These are phyloP conservation scores for Plecotus auritus DNA, from an alignment of 2,113 vertebrate species.

Conservation along the genomic window DNA sequence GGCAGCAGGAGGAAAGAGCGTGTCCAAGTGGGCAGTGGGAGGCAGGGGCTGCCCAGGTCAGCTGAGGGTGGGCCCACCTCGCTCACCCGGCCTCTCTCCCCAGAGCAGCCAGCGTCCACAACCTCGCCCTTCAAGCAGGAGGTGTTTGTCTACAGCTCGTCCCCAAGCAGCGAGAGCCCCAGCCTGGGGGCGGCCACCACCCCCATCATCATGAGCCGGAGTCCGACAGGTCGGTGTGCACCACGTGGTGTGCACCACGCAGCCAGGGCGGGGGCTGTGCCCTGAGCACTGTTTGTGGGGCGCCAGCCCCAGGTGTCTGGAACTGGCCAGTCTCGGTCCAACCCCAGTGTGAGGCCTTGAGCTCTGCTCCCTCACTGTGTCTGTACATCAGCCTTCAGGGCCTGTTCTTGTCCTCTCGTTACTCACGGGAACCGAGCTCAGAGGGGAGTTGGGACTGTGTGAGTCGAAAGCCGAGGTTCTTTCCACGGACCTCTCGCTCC, in stretches of 20 bases:
- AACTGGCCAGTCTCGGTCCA: accelerated
- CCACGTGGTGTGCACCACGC: accelerated
- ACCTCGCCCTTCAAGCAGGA: slow-evolving; percentile 86
- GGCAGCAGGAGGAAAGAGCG: not conserved
- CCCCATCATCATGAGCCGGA: slow-evolving; percentile 90
- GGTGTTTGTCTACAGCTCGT: slow-evolving; percentile 85
- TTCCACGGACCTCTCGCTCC: too few relatives aligned
- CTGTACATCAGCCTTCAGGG: not conserved
- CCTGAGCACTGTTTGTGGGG: not conserved
- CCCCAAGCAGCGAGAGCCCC: slow-evolving; percentile 82
- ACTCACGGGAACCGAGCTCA: not conserved
- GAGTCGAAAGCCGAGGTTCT: not conserved
- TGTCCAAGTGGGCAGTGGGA: not conserved
- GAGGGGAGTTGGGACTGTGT: not conserved
- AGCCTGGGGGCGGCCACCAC: slow-evolving; percentile 76
- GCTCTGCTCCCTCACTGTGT: not conserved
- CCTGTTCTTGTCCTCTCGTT: not conserved
- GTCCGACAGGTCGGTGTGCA: slow-evolving; percentile 88
- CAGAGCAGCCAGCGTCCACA: slow-evolving; percentile 86
- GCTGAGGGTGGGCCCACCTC: not conserved
- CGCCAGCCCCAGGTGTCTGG: accelerated
- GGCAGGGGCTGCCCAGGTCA: not conserved
- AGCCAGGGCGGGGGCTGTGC: accelerated
- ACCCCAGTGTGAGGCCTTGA: not conserved
- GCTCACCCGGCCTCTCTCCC: slow-evolving; percentile 40